Conservation (phyloP, 2,888 invertebrate species). For the Pseudococcus viburni region DNA sequence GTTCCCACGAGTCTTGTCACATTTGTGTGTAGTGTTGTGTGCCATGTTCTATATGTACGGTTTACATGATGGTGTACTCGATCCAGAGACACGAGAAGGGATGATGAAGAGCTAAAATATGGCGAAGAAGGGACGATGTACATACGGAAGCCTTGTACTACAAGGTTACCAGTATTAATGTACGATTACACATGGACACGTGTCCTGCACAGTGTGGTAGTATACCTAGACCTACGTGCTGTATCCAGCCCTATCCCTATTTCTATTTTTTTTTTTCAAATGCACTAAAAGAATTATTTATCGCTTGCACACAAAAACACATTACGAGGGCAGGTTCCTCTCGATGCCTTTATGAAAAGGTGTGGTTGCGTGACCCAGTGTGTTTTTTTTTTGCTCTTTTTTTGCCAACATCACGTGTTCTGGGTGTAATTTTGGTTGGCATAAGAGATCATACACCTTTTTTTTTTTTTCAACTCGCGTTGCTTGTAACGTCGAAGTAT, state of each 20-base stretch:
- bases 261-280: background rate
- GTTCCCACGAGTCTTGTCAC: slow-evolving; percentile 31
- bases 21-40: slow-evolving; percentile 17
- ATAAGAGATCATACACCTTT: background rate
- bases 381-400: slow-evolving; percentile 5
- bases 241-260: background rate
- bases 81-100: background rate
- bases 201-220: background rate
- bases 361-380: slow-evolving; percentile 42
- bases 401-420: background rate
- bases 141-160: slow-evolving; percentile 17
- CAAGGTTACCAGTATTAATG: background rate
- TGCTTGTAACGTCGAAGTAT: background rate
- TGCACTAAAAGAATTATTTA: slow-evolving; percentile 47
- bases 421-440: background rate
- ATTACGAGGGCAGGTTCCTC: slow-evolving; percentile 1
- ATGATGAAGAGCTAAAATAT: background rate
- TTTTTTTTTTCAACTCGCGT: background rate
- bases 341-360: background rate
- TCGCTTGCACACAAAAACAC: slow-evolving; percentile 1
- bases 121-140: background rate
- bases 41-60: background rate
- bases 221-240: background rate
- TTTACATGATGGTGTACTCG: slow-evolving; percentile 10
- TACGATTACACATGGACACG: slow-evolving; percentile 4